Percentiles rank a stretch among this genome's conserved stretches.
phyloP scores from a whole-genome alignment of 2,113 vertebrate genomes.

The Ibidorhyncha struthersii region DNA sequence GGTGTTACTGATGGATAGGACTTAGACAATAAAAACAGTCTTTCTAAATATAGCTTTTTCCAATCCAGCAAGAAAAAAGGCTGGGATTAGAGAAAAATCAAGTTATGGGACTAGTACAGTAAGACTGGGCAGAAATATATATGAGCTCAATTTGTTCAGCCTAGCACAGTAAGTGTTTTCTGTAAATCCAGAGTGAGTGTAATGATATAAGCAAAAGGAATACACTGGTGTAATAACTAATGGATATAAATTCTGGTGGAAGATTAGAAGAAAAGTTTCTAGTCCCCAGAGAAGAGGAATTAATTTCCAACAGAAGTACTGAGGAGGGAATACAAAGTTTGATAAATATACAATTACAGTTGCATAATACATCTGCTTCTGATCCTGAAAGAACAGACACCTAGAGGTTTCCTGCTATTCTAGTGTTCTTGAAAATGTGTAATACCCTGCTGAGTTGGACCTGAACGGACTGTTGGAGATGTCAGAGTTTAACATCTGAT shows the following conservation, averaged over 20 bases:
- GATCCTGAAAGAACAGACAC: background rate
- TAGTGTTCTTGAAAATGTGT: background rate
- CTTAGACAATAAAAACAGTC: background rate
- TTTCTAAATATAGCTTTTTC: background rate
- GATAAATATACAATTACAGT: background rate
- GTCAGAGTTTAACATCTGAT: background rate
- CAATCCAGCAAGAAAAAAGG: background rate
- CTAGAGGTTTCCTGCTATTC: background rate
- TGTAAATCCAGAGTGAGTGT: background rate
- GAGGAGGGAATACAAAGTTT: background rate
- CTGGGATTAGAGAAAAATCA: background rate
- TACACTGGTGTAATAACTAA: background rate
- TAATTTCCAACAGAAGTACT: background rate
- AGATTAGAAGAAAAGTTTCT: conserved; percentile 5
- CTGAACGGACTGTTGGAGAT: background rate
- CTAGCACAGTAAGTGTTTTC: background rate
- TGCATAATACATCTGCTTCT: background rate
- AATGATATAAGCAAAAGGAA: background rate
- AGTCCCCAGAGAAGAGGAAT: background rate
- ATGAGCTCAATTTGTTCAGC: background rate
- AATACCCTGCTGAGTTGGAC: background rate
- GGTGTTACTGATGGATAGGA: background rate
- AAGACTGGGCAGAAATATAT: background rate
- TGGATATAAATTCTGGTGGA: background rate
- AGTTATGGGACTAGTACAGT: background rate